A percentile compares a stretch with the other conserved stretches of the same genome.
Evolutionary conservation across 2,113 vertebrate species (phyloP).

Genomic region (Piprites chloris): DNA sequence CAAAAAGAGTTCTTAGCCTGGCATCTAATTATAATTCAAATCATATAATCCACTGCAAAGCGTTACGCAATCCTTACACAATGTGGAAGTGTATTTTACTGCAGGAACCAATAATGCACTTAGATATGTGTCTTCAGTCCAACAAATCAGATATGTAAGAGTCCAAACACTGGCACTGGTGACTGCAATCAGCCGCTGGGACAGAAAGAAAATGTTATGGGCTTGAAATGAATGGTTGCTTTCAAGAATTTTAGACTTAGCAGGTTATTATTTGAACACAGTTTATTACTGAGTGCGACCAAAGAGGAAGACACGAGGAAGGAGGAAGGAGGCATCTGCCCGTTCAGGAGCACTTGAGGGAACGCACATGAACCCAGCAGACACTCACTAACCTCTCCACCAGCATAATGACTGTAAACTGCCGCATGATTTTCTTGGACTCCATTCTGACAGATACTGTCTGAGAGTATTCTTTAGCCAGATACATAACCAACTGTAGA

Average conservation of each 20-base stretch:
- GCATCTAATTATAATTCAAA: conserved; percentile 21
- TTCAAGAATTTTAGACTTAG: background rate
- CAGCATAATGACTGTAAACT: background rate
- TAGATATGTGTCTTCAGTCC: background rate
- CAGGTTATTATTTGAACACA: background rate
- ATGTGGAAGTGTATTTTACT: background rate
- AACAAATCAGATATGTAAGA: background rate
- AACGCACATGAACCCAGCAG: background rate
- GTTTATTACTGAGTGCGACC: background rate
- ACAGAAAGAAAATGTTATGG: background rate
- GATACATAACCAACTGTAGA: background rate
- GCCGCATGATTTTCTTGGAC: background rate
- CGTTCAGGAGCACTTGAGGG: background rate
- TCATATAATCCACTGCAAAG: background rate
- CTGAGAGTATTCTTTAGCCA: background rate
- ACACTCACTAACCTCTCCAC: background rate
- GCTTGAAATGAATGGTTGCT: background rate
- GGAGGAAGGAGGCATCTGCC: background rate
- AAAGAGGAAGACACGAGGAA: background rate
- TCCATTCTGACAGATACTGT: background rate
- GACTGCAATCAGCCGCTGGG: background rate
- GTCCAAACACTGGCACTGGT: background rate
- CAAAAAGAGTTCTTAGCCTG: background rate
- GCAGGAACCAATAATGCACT: background rate
- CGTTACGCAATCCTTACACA: background rate